Percentiles rank a stretch among this genome's conserved stretches.
Conservation (phyloP, 2,113 vertebrate genomes). For the Nyctereutes procyonoides region DNA sequence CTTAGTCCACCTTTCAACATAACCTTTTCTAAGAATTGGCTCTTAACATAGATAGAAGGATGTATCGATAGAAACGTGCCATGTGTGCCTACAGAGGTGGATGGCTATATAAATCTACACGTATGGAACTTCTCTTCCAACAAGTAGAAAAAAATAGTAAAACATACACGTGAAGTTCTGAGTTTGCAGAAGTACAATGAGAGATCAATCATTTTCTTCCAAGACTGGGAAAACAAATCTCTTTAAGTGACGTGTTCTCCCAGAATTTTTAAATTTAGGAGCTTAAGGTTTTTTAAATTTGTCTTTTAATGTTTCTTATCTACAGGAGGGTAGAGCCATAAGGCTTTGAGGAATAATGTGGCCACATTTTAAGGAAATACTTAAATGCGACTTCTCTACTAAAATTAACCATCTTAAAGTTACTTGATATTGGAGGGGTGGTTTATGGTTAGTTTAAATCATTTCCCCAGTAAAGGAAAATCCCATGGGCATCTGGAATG, state of each 20-base stretch:
- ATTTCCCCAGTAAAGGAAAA: slow-evolving; percentile 16
- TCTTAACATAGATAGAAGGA: neutral
- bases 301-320: neutral
- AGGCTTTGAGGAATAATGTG: neutral
- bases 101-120: neutral
- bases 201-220: neutral
- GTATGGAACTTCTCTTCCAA: neutral
- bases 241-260: neutral
- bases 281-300: neutral
- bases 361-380: slow-evolving; percentile 25
- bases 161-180: neutral
- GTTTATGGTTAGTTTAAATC: slow-evolving; percentile 39
- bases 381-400: slow-evolving; percentile 10
- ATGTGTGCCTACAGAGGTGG: neutral
- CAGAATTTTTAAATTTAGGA: neutral
- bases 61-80: neutral
- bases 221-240: neutral
- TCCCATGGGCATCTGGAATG: neutral
- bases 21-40: neutral
- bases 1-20: neutral
- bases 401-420: slow-evolving; percentile 10
- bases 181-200: neutral
- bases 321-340: neutral
- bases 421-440: neutral
- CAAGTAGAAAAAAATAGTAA: neutral